Evolutionary conservation across 2,113 vertebrate genomes (phyloP), one percentile per base, ranked within the genome.

Genomic region (Macheiramphus alcinus): DNA sequence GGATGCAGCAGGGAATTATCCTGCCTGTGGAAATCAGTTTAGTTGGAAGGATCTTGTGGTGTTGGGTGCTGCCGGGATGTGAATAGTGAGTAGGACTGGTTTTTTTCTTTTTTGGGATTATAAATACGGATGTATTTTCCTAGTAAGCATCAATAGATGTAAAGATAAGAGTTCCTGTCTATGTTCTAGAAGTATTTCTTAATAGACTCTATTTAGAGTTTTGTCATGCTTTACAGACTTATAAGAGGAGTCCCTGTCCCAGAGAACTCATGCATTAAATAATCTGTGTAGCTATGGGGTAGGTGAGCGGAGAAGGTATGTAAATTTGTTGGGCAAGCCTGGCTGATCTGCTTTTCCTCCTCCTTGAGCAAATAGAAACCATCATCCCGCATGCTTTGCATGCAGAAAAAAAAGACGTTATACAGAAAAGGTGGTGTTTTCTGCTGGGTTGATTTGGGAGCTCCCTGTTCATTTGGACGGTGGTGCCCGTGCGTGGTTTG

Each of bases 1-100:
- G 75, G 89, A 52, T 80, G 83, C 75, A 89, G 84, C 86, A 68
- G 86, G 80, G 80, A 70, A 61, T 88, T 61, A 56, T 50, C 65
- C 61, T 65, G 40, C 52, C 47, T 65, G 4, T 80, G 91, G 76
- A 34, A 78, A 12, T 40, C 20, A 1, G 38, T 53, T 40, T 2
- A 23, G 43, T 7, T 68, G 72, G 83, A 47, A 80, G 75, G 58
- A 50, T 38, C 66, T 62, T 9, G 3, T n/a, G 36, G 11, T 48
- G 53, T 1, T 78, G 73, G 83, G 72, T 63, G 5, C 38, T 65
- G 90, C 63, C 5, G 23, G 63, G 29, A 3, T 75, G 43, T 20
- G 65, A 45, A 4, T 6, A 10, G 13, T 34, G 36, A 71, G 16
- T n/a, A 42, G 38, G 13, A 16, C 5, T 50, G 19, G 0, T 9